These are phyloP conservation scores for Pan paniscus DNA, from an alignment of 2,113 vertebrate species.

Conservation along the genomic window DNA sequence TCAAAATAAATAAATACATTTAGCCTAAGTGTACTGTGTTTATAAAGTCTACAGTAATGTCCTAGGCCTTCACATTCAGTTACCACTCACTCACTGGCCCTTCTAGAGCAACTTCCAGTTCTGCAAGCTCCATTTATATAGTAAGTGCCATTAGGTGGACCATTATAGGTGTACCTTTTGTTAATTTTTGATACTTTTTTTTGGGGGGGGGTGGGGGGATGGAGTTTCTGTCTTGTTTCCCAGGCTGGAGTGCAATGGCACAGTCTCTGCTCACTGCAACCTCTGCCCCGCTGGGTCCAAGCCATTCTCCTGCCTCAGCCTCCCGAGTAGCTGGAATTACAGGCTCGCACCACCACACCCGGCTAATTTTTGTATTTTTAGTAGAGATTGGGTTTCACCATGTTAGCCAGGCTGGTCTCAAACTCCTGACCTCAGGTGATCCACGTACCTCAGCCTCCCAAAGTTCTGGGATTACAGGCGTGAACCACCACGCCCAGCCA, in stretches of 20 bases:
- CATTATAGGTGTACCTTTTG: background rate
- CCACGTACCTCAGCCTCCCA: background rate
- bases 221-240: too few species aligned
- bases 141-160: background rate
- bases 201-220: too few species aligned
- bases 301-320: background rate
- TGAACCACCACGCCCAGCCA: background rate
- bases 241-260: too few species aligned
- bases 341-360: accelerated
- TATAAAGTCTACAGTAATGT: background rate
- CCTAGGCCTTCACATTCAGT: too few species aligned
- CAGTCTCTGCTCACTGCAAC: too few species aligned
- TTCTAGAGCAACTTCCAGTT: too few species aligned
- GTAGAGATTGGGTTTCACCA: background rate
- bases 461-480: background rate
- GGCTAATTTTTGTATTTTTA: background rate
- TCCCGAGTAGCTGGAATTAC: background rate
- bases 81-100: too few species aligned
- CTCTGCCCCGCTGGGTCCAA: background rate
- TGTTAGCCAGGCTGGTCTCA: background rate
- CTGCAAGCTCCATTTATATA: background rate
- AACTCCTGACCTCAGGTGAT: background rate
- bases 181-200: too few species aligned
- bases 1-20: too few species aligned
- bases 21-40: background rate